phyloP scores from a whole-genome alignment of 2,113 vertebrate genomes.

The Peucedramus taeniatus region DNA sequence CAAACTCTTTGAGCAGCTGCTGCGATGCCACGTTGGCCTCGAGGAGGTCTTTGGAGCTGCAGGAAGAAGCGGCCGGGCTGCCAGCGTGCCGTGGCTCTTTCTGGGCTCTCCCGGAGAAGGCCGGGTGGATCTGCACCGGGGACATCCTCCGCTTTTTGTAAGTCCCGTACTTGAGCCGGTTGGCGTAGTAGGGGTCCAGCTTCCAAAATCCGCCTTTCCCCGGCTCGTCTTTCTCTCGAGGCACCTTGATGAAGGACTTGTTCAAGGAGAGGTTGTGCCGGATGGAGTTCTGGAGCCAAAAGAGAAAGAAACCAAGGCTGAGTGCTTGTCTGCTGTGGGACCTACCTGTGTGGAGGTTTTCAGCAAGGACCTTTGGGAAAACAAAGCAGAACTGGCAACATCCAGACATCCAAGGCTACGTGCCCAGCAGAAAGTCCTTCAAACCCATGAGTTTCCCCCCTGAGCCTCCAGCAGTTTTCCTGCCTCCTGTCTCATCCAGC shows the following conservation, averaged over 20 bases:
- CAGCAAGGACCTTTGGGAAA: neutral
- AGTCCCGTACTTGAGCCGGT: conserved; percentile 84
- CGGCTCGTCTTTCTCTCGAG: conserved; percentile 91
- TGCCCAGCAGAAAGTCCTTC: neutral
- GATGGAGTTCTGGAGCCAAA: conserved; percentile 86
- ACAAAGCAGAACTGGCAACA: neutral
- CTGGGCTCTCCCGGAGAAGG: conserved; percentile 66
- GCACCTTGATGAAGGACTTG: conserved; percentile 98
- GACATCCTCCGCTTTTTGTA: conserved; percentile 87
- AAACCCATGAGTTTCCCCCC: neutral
- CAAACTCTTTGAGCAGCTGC: conserved; percentile 84
- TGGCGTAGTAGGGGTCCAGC: conserved; percentile 90
- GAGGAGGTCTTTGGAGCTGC: conserved; percentile 18
- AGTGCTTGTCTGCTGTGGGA: neutral
- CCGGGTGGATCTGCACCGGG: conserved; percentile 84
- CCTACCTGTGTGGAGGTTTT: neutral
- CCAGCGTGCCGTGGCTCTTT: neutral
- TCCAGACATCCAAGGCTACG: neutral
- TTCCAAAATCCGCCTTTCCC: conserved; percentile 97
- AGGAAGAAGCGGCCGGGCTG: neutral
- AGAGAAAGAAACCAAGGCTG: conserved; percentile 8
- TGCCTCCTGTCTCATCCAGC: neutral
- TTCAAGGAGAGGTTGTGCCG: conserved; percentile 96
- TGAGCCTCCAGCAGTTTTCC: neutral
- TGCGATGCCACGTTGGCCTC: conserved; percentile 77